phyloP scores from a whole-genome alignment of 2,888 invertebrate species.

The Caenorhabditis zanzibari region DNA sequence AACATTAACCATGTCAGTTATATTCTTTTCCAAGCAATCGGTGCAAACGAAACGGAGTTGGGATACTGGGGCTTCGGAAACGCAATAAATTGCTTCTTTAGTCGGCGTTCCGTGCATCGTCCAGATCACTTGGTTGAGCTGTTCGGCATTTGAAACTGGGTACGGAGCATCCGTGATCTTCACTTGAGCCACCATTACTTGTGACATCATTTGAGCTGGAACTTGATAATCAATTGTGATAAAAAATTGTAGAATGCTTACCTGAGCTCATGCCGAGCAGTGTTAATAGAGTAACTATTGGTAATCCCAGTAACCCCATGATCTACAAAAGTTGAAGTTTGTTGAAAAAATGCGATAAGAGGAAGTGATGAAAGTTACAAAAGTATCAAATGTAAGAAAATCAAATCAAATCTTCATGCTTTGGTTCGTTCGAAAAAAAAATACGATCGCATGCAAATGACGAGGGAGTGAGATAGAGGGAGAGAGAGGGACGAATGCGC shows the following conservation, averaged over 20 bases:
- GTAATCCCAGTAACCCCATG: slow-evolving; percentile 67
- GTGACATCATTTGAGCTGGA: slow-evolving; percentile 66
- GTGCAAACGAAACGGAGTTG: slow-evolving; percentile 82
- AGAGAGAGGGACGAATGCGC: slow-evolving; percentile 54
- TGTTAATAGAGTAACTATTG: slow-evolving; percentile 38
- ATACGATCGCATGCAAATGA: slow-evolving; percentile 63
- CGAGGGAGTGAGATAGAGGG: slow-evolving; percentile 47
- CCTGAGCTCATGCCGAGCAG: slow-evolving; percentile 42
- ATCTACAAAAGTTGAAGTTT: slow-evolving; percentile 35
- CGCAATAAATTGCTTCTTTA: slow-evolving; percentile 74
- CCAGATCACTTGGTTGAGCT: slow-evolving; percentile 81
- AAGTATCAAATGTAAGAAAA: slow-evolving; percentile 45
- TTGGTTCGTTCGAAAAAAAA: slow-evolving; percentile 58
- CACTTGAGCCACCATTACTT: slow-evolving; percentile 75
- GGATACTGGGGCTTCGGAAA: slow-evolving; percentile 79
- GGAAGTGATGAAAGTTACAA: slow-evolving; percentile 26
- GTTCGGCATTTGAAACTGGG: slow-evolving; percentile 80
- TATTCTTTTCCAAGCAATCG: slow-evolving; percentile 81
- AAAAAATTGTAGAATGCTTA: not conserved
- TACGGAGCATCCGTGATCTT: slow-evolving; percentile 82
- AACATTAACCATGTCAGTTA: slow-evolving; percentile 82
- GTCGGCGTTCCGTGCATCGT: slow-evolving; percentile 80
- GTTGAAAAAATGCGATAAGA: slow-evolving; percentile 12
- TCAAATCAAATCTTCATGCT: slow-evolving; percentile 61
- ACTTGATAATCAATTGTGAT: not conserved